phyloP scores from a whole-genome alignment of 2,113 vertebrate species.

The Dendropsophus ebraccatus region DNA sequence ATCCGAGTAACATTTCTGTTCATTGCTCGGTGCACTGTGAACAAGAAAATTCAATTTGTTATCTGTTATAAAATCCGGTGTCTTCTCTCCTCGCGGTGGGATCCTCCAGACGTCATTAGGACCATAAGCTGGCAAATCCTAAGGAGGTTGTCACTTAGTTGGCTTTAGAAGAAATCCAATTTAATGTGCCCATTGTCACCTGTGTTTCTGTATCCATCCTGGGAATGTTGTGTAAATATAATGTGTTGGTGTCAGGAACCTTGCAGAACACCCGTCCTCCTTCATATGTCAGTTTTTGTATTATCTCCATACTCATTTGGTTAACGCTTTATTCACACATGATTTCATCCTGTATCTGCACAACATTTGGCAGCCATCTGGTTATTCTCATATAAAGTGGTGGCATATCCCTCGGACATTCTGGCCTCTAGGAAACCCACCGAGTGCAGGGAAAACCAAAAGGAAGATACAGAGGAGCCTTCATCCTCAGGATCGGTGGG shows the following conservation, averaged over 20 bases:
- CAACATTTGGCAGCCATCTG: not conserved
- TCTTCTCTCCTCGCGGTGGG: not conserved
- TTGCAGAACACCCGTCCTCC: not conserved
- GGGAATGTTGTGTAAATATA: not conserved
- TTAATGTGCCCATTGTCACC: not conserved
- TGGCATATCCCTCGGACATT: too few species aligned
- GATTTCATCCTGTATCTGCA: not conserved
- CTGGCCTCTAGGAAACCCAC: too few species aligned
- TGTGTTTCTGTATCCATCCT: not conserved
- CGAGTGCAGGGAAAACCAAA: too few species aligned
- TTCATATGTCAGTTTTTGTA: not conserved
- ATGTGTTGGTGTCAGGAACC: not conserved
- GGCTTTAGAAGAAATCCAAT: not conserved
- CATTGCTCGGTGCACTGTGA: conserved; percentile 9
- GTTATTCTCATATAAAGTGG: too few species aligned
- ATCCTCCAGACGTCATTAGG: not conserved
- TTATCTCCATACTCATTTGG: not conserved
- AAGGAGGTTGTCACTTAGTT: not conserved
- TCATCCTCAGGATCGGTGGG: too few species aligned
- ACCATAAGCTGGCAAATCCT: not conserved
- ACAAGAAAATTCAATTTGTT: not conserved
- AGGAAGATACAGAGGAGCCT: too few species aligned
- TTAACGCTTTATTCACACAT: not conserved
- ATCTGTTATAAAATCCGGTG: not conserved
- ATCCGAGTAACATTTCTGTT: conserved; percentile 21